Percentiles rank a stretch among this genome's conserved stretches.
Conservation (phyloP, 1,140 invertebrate species). For the Ctenoplectra terminalis region DNA sequence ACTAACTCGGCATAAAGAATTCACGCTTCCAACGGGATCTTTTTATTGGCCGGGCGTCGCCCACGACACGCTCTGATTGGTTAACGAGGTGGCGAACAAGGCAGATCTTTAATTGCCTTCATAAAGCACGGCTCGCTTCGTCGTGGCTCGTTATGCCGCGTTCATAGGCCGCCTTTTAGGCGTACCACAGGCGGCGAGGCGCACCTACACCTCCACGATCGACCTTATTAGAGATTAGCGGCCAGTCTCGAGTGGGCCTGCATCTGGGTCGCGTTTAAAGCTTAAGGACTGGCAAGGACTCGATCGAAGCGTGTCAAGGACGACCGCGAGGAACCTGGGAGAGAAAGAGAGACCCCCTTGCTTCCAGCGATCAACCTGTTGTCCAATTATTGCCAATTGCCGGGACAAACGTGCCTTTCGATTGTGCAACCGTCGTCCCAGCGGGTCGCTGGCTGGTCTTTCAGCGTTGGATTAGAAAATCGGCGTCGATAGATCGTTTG, state of each 20-base stretch:
- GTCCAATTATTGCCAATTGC: conserved; percentile 63
- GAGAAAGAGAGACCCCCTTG: neutral
- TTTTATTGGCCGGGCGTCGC: conserved; percentile 61
- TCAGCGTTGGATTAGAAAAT: neutral
- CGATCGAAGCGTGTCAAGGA: conserved; percentile 65
- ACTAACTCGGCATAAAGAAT: conserved; percentile 33
- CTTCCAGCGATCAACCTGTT: conserved; percentile 45
- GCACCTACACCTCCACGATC: conserved; percentile 39
- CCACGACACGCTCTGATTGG: conserved; percentile 72
- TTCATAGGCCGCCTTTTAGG: conserved; percentile 1
- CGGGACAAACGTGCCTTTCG: conserved; percentile 42
- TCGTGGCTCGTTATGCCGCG: conserved; percentile 14
- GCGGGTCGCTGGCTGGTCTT: neutral
- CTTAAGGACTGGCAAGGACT: conserved; percentile 65
- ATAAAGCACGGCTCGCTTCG: conserved; percentile 42
- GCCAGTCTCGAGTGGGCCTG: conserved; percentile 20
- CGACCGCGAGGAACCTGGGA: conserved; percentile 51
- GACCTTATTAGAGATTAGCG: conserved; percentile 64
- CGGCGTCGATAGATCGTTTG: neutral
- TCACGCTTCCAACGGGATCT: conserved; percentile 50
- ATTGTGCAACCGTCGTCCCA: conserved; percentile 38
- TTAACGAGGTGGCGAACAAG: conserved; percentile 64
- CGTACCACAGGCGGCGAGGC: neutral
- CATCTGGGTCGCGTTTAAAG: conserved; percentile 60
- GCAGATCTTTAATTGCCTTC: conserved; percentile 67